Base-by-base conservation (phyloP, 2,797 vertebrate genomes). In the Centroberyx gerrardi region DNA sequence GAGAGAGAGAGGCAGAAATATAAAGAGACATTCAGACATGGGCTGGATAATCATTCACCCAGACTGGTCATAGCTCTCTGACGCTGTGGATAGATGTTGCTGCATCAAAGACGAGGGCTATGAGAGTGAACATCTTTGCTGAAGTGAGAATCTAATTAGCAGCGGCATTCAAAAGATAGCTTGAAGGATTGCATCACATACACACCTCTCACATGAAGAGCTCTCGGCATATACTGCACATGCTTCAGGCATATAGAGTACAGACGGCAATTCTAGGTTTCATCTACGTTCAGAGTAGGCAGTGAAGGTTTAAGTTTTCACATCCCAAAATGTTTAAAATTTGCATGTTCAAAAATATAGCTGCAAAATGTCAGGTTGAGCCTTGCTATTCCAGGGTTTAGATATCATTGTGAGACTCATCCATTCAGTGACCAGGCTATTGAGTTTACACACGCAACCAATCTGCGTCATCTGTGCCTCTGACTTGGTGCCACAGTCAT, bases 381-480 rank as follows among this genome's bases (percentile, higher is more conserved):
- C 55, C 56, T 78, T 62, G 54, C 81, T 79, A 69, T 87, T 80
- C 66, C 74, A 27, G 61, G 79, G 65, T 28, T 62, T 54, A 78
- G 81, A 80, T 79, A 59, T 74, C 73, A 75, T 36, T 58, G 46
- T 59, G 69, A 81, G 72, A 74, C 68, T 67, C 18, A 51, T 62
- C 60, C 27, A 58, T 33, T 40, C 56, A 52, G 15, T 67, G 54
- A 36, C 51, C 7, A 10, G 27, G 52, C 48, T 70, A 38, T 38
- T 62, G 29, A 70, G 68, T 74, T 75, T 78, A 70, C 79, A 83
- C 82, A 86, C 66, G 64, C 48, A 58, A 76, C 72, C 68, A 68
- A 76, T 83, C 75, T 87, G 88, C 73, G 68, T 90, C 87, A 88
- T 86, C 75, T 48, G 62, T 78, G 82, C 66, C 73, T 85, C 59